phyloP scores from a whole-genome alignment of 2,888 invertebrate species.

The Spisula subtruncata region DNA sequence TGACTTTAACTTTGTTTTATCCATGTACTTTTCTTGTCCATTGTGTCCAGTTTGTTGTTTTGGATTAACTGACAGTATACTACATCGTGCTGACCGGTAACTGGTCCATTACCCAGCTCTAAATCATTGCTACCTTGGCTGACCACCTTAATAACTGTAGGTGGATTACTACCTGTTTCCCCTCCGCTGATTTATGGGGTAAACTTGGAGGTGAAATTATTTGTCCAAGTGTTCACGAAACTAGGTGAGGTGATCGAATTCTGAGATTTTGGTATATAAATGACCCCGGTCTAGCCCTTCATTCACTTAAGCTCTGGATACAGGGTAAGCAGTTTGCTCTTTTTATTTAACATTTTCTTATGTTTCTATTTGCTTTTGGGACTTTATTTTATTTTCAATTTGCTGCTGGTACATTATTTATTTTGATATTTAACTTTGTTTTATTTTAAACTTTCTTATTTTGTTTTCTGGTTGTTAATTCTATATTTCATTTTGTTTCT shows the following conservation, averaged over 20 bases:
- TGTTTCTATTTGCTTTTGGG: conserved; percentile 7
- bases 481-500: background rate
- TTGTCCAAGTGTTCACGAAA: conserved; percentile 37
- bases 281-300: background rate
- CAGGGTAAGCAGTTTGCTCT: conserved; percentile 24
- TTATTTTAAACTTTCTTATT: background rate
- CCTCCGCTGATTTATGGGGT: background rate
- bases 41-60: background rate
- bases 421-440: background rate
- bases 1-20: background rate
- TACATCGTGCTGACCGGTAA: background rate
- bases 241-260: conserved; percentile 67
- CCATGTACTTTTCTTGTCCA: background rate
- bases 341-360: background rate
- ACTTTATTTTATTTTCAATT: conserved; percentile 4
- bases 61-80: background rate
- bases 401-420: background rate
- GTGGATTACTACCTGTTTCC: background rate
- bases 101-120: background rate
- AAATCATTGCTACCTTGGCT: background rate
- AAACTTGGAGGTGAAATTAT: conserved; percentile 1
- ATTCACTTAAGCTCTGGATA: background rate
- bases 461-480: background rate
- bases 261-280: conserved; percentile 39
- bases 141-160: background rate